Evolutionary conservation across 2,888 invertebrate genomes (phyloP).

Genomic region (Cataglyphis livida): DNA sequence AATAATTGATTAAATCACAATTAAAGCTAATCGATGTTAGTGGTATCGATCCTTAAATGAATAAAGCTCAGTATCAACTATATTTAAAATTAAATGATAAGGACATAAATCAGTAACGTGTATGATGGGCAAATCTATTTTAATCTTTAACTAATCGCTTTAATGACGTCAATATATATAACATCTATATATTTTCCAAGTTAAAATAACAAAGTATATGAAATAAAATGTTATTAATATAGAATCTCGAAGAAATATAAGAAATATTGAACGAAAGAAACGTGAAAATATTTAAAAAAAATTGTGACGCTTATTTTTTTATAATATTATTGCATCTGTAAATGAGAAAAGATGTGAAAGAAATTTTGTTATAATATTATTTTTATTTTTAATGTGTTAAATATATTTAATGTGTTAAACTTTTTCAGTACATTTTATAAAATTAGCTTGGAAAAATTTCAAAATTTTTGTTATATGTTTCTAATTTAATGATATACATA

Average conservation of each 20-base stretch:
- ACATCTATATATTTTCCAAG: constrained; percentile 10
- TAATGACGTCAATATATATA: constrained; percentile 33
- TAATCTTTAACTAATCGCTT: constrained; percentile 27
- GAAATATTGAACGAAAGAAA: background rate
- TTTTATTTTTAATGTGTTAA: background rate
- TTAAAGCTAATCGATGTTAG: constrained; percentile 14
- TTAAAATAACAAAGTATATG: constrained; percentile 22
- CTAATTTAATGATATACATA: background rate
- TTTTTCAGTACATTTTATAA: background rate
- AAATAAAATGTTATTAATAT: constrained; percentile 17
- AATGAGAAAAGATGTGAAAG: background rate
- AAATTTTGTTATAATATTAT: background rate
- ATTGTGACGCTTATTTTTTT: background rate
- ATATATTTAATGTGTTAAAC: background rate
- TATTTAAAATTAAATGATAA: constrained; percentile 21
- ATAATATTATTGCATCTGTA: background rate
- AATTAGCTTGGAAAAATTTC: background rate
- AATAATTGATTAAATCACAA: background rate
- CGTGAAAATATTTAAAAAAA: background rate
- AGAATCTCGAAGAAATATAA: background rate
- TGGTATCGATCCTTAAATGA: constrained; percentile 20
- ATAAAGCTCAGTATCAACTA: background rate
- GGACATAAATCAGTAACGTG: constrained; percentile 36
- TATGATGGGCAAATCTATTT: constrained; percentile 28
- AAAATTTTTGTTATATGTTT: background rate